These are phyloP conservation scores for Psammodynastes pulverulentus DNA, from an alignment of 2,113 vertebrate genomes.

Conservation along the genomic window DNA sequence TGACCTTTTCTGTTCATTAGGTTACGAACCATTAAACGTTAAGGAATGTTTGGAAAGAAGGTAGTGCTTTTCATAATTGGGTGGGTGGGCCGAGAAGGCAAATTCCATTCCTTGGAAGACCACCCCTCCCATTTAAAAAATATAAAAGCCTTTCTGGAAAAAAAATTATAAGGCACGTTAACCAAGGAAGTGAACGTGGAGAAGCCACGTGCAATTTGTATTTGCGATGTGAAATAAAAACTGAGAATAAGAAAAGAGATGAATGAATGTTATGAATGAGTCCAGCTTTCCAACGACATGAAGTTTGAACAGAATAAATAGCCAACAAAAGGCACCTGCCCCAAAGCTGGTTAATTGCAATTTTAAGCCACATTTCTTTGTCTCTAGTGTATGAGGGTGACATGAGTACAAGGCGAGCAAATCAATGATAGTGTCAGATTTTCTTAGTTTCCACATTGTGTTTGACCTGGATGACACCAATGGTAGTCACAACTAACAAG, in stretches of 20 bases:
- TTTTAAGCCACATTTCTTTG: constrained; percentile 60
- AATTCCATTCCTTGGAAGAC: constrained; percentile 48
- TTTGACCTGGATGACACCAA: constrained; percentile 50
- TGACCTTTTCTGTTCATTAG: constrained; percentile 80
- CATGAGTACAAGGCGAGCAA: constrained; percentile 61
- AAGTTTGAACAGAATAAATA: constrained; percentile 28
- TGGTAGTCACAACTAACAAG: neutral
- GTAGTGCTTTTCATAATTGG: constrained; percentile 68
- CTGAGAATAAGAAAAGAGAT: neutral
- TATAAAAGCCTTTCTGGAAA: constrained; percentile 31
- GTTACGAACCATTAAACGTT: constrained; percentile 77
- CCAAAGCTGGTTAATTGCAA: constrained; percentile 62
- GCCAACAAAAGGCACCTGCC: constrained; percentile 15
- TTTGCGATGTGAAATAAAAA: neutral
- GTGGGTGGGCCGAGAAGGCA: neutral
- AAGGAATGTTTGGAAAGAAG: constrained; percentile 73
- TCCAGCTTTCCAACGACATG: constrained; percentile 23
- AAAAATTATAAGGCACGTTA: neutral
- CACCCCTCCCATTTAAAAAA: constrained; percentile 7
- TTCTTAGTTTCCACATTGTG: constrained; percentile 48
- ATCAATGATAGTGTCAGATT: constrained; percentile 66
- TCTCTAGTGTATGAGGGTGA: constrained; percentile 41
- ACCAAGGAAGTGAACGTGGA: neutral
- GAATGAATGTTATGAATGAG: constrained; percentile 30
- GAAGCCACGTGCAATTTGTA: neutral